Evolutionary conservation across 2,888 invertebrate species (phyloP), one percentile per base, ranked within the genome.

Genomic region (Dusona sp.): DNA sequence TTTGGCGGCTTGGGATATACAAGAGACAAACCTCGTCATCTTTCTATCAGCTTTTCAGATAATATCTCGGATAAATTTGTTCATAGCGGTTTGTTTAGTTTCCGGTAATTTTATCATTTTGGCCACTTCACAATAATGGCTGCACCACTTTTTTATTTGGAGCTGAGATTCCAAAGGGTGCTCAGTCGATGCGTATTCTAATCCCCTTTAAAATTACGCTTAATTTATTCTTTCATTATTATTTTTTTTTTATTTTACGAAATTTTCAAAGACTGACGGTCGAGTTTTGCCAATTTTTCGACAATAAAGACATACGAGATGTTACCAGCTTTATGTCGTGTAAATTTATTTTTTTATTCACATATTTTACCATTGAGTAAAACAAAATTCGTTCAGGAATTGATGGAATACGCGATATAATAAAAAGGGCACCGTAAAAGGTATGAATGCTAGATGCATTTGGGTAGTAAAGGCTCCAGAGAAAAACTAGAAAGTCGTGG

Each of bases 401-500:
- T 25, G 57, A 25, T 8, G 8, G 13, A 57, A 25, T 57, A 11
- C 11, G 29, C 13, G 57, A 13, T 16, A 61, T 29, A 16, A 61
- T 1, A 61, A 29, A 29, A 61, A 29, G 7, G 7, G 13, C 29
- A 16, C 29, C 11, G 13, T 29, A 45, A 81, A 68, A 61, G 36
- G 45, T 45, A 75, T 38, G 61, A 51, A 72, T 51, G 33, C n/a
- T 45, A 16, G 13, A 42, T 68, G 51, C 36, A 73, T 72, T 36
- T 57, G 33, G 64, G 57, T 38, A 80, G 45, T n/a, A 25, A 22
- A 75, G 51, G 22, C 13, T 45, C 7, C 68, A 67, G 38, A 75
- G 61, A 29, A 16, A 16, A 22, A 9, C 54, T 54, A 22, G 54
- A 77, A 29, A 83, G 42, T 80, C 65, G 51, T 22, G 33, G 78